Evolutionary conservation across 2,888 invertebrate species (phyloP).

Genomic region (Lasius platythorax): DNA sequence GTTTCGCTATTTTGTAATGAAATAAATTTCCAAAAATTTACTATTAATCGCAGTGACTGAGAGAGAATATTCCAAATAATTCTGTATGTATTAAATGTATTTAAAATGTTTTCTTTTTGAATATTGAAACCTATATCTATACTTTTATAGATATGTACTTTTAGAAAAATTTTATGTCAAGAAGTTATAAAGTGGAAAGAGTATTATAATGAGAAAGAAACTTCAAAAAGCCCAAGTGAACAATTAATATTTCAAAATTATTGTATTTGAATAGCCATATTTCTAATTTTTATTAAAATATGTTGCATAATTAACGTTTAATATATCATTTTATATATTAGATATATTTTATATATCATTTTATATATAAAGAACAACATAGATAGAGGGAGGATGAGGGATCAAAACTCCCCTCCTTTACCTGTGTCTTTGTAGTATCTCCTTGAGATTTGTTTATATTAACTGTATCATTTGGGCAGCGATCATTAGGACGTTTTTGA

Average conservation of each 20-base stretch:
- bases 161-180: background rate
- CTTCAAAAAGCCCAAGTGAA: background rate
- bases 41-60: background rate
- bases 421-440: too few relatives aligned
- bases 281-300: constrained; percentile 23
- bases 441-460: too few relatives aligned
- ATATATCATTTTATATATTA: background rate
- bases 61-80: constrained; percentile 13
- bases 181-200: background rate
- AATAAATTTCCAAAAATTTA: background rate
- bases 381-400: too few relatives aligned
- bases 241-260: constrained; percentile 7
- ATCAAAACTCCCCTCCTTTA: too few relatives aligned
- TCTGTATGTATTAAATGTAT: constrained; percentile 2
- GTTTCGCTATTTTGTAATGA: constrained; percentile 86
- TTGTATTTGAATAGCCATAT: background rate
- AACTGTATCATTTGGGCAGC: too few relatives aligned
- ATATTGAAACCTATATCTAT: background rate
- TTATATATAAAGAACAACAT: too few relatives aligned
- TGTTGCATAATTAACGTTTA: constrained; percentile 13
- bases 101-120: background rate
- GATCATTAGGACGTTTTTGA: too few relatives aligned
- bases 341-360: background rate
- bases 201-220: constrained; percentile 28
- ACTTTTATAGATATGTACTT: background rate